Base-by-base conservation (phyloP, 2,113 vertebrate genomes). In the Seriola aureovittata region DNA sequence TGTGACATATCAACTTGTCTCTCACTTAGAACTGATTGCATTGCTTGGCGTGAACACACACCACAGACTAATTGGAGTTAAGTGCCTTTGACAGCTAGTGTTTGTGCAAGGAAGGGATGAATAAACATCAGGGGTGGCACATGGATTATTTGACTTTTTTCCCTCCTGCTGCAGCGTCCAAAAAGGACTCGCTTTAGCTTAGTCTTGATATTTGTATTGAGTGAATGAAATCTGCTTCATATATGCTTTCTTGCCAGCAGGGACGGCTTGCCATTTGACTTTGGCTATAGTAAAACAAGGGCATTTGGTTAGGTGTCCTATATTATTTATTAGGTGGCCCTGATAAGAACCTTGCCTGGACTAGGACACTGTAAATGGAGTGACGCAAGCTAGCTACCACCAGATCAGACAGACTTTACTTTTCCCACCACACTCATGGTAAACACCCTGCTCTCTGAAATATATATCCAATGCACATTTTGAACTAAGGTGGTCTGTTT, bases 91-190 rank as follows among this genome's bases (percentile, higher is more conserved):
- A 85, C 75, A 86, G 72, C 82, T 36, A 17, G 2, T 87, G 80
- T 90, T 91, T 87, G 82, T 82, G 71, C 64, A 87, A 89, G 85
- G 80, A 80, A 82, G 54, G 72, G 36, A 65, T 72, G 60, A 69
- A 85, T 90, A 74, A 85, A 91, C 63, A 80, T 62, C 54, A 65
- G 52, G 50, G 73, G 65, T 77, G 64, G 69, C 74, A 87, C 72
- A 75, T 54, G 54, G 69, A 78, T 80, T 80, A 64, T 77, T 69
- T 68, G 11, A 59, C 58, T 81, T 66, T 68, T 38, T 52, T 11
- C 8, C 40, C 40, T 9, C 36, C 32, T 62, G 19, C 42, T 64
- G 23, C 62, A 67, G 14, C 7, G 58, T 23, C 70, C 84, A 76
- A 69, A 75, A 73, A 70, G 8, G 64, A 66, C 32, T 73, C 19